Evolutionary conservation across 30 jellyfish, hydroid and myxozoan species (phyloP).

Genomic region (Hydra vulgaris): DNA sequence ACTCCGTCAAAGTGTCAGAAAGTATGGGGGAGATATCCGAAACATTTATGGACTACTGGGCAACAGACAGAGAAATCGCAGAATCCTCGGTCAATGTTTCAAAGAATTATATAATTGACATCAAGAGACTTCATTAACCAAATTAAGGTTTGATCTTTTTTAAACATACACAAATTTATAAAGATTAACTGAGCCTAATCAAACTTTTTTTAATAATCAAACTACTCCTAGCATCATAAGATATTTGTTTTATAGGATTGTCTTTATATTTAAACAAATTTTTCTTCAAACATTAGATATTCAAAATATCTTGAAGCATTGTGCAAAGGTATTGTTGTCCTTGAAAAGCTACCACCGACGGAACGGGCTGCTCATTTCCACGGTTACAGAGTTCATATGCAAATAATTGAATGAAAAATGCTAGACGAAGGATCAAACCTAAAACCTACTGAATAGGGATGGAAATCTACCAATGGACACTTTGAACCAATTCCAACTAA

Average conservation of each 20-base stretch:
- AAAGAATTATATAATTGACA: background rate
- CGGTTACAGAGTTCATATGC: no score
- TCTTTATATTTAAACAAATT: background rate
- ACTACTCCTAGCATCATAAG: background rate
- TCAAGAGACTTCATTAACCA: background rate
- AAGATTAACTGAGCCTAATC: background rate
- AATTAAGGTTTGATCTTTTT: background rate
- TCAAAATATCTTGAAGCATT: background rate
- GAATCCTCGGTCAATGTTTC: background rate
- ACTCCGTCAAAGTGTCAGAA: background rate
- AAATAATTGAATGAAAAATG: background rate
- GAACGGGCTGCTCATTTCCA: no score
- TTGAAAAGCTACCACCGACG: no score
- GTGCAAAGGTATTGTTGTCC: no score
- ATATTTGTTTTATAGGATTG: background rate
- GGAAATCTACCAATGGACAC: background rate
- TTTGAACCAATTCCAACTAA: slow-evolving; percentile 8
- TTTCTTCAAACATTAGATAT: no score
- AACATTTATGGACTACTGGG: background rate
- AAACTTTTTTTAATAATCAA: background rate
- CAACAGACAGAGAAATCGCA: background rate
- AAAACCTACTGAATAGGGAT: background rate
- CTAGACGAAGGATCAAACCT: background rate
- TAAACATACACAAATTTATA: background rate
- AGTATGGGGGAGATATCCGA: background rate